Base-by-base conservation (phyloP, 2,113 vertebrate genomes). In the Gadus macrocephalus region DNA sequence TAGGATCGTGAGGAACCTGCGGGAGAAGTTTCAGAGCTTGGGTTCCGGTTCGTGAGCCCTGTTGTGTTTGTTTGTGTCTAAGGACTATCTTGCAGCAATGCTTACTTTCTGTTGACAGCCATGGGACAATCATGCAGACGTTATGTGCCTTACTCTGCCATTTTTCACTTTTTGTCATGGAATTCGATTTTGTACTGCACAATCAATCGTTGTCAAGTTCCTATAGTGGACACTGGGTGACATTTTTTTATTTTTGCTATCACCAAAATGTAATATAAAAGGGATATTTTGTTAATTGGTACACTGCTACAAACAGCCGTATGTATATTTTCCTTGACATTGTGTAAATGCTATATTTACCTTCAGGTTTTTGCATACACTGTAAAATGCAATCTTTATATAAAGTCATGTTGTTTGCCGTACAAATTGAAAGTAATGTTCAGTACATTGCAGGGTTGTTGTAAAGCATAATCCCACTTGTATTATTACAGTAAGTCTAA, bases 11-110 rank as follows among this genome's bases (percentile, higher is more conserved):
- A 95, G 89, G 86, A 95, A 93, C 87, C 92, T 99, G 70, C 89
- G 94, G 67, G 94, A 95, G 67, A 97, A 93, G 71, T 98, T 98
- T 75, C 96, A 96, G 91, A 96, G 90, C 75, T 88, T 95, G 3
- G 93, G 93, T 15, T 83, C 93, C 1, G 78, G 82, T 73, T 94
- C 89, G 14, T 94, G 71, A 86, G 72, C 25, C 8, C 63, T 58
- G 17, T 28, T 49, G 9, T 42, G 5, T 9, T 35, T 49, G 8
- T 9, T 49, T 42, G n/a, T 74, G 64, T 70, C 60, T 35, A 35
- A 61, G 42, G 65, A 71, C 14, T 1, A 77, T 69, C 66, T 28
- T 53, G 28, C 60, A 67, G 64, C 64, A 14, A 16, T 74, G 59
- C 65, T 60, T 17, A 49, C 9, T 35, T 55, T 53, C 3, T 68